Percentiles rank a stretch among this genome's conserved stretches.
Conservation (phyloP, 2,888 invertebrate species). For the Yponomeuta evonymella region DNA sequence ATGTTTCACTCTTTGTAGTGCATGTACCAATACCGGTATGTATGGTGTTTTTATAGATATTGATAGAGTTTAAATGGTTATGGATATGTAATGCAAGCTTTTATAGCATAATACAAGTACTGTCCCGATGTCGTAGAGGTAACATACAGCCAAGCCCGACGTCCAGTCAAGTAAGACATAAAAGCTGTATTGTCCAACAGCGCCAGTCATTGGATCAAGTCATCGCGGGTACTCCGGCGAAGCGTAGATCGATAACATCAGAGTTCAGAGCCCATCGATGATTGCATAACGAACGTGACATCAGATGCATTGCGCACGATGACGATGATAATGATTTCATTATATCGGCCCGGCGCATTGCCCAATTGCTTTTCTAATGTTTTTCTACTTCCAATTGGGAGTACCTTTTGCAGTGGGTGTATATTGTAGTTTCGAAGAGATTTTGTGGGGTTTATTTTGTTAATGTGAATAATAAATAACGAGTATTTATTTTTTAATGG, state of each 20-base stretch:
- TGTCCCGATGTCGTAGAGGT: not conserved
- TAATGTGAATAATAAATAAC: slow-evolving; percentile 1
- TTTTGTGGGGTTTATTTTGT: not conserved
- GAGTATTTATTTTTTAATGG: slow-evolving; percentile 1
- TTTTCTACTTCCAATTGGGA: not conserved
- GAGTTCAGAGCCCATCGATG: slow-evolving; percentile 20
- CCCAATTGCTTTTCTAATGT: not conserved
- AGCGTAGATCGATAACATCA: slow-evolving; percentile 28
- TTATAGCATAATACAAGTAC: not conserved
- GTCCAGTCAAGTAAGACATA: not conserved
- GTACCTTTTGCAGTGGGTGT: not conserved
- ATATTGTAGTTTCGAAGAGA: not conserved
- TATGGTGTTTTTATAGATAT: not conserved
- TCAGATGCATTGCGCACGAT: slow-evolving; percentile 35
- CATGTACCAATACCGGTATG: not conserved
- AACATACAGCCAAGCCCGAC: not conserved
- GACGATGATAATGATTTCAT: slow-evolving; percentile 29
- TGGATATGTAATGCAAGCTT: not conserved
- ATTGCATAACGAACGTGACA: slow-evolving; percentile 51
- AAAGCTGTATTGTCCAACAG: slow-evolving; percentile 5
- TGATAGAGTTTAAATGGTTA: not conserved
- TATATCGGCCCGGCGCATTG: slow-evolving; percentile 18
- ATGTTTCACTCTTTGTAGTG: not conserved
- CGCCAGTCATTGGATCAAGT: slow-evolving; percentile 10
- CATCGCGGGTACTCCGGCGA: slow-evolving; percentile 1